Percentiles rank a stretch among this genome's conserved stretches.
phyloP scores from a whole-genome alignment of 2,888 invertebrate genomes.

The Patella caerulea region DNA sequence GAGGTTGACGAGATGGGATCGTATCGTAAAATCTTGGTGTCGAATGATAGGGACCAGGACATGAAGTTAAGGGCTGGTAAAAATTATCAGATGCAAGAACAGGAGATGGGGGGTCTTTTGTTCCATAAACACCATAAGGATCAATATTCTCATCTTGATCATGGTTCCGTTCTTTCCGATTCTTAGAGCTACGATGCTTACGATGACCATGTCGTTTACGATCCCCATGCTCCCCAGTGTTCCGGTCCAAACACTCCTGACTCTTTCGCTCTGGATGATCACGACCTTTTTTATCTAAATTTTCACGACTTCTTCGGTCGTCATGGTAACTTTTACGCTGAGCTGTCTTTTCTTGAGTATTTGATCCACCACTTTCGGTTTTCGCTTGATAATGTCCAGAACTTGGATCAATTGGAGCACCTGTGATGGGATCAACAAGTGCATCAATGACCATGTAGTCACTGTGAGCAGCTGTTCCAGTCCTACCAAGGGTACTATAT shows the following conservation, averaged over 20 bases:
- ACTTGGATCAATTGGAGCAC: not conserved
- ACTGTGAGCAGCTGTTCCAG: not conserved
- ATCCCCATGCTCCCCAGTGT: not conserved
- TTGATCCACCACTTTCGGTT: not conserved
- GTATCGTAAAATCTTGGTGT: conserved; percentile 19
- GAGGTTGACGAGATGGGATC: not conserved
- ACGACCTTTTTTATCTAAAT: conserved; percentile 3
- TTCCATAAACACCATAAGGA: conserved; percentile 3
- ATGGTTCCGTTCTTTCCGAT: not conserved
- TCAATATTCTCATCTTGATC: conserved; percentile 2
- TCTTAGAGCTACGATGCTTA: not conserved
- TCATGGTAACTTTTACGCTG: not conserved
- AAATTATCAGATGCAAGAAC: conserved; percentile 15
- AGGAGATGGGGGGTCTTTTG: conserved; percentile 15
- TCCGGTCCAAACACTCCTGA: not conserved
- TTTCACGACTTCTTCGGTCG: not conserved
- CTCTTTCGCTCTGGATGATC: not conserved
- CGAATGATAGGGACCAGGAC: conserved; percentile 17
- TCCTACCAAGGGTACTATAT: not conserved
- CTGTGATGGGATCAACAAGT: not conserved
- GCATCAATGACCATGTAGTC: not conserved
- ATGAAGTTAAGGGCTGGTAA: conserved; percentile 16
- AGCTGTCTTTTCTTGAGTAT: not conserved
- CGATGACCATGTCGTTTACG: not conserved
- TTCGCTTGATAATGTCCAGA: not conserved